Conservation (phyloP, 1,140 invertebrate genomes). For the Fopius arisanus region DNA sequence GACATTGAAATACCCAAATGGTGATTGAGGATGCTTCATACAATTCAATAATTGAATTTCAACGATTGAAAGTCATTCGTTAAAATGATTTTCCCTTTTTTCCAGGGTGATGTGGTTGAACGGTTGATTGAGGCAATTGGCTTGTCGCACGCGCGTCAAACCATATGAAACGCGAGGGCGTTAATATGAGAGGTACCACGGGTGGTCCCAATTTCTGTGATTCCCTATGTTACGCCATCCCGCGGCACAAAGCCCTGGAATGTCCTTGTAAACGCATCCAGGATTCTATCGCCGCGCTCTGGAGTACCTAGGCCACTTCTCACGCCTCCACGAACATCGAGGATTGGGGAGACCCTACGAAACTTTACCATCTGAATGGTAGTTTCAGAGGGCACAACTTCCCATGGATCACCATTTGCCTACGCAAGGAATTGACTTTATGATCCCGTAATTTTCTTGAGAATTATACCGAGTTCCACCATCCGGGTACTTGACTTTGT, state of each 20-base stretch:
- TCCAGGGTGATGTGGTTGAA: too few relatives aligned
- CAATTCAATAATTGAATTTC: too few relatives aligned
- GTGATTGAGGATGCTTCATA: too few relatives aligned
- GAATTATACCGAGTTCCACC: not conserved
- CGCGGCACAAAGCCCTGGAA: not conserved
- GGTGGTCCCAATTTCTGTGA: constrained; percentile 23
- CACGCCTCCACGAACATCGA: not conserved
- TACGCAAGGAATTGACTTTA: not conserved
- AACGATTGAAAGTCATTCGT: too few relatives aligned
- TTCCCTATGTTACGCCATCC: constrained; percentile 5
- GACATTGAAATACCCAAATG: too few relatives aligned
- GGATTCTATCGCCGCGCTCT: not conserved
- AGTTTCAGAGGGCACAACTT: not conserved
- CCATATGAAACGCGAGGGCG: not conserved
- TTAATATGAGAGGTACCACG: not conserved
- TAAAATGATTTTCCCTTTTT: too few relatives aligned
- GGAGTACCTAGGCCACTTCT: constrained; percentile 1
- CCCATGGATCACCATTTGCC: not conserved
- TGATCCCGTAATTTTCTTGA: not conserved
- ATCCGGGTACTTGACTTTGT: not conserved
- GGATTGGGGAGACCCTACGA: not conserved
- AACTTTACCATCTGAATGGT: not conserved
- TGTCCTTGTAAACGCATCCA: constrained; percentile 16
- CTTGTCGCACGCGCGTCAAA: too few relatives aligned
- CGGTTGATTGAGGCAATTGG: too few relatives aligned